Evolutionary conservation across 2,113 vertebrate genomes (phyloP).

Genomic region (Microcebus jonahi): DNA sequence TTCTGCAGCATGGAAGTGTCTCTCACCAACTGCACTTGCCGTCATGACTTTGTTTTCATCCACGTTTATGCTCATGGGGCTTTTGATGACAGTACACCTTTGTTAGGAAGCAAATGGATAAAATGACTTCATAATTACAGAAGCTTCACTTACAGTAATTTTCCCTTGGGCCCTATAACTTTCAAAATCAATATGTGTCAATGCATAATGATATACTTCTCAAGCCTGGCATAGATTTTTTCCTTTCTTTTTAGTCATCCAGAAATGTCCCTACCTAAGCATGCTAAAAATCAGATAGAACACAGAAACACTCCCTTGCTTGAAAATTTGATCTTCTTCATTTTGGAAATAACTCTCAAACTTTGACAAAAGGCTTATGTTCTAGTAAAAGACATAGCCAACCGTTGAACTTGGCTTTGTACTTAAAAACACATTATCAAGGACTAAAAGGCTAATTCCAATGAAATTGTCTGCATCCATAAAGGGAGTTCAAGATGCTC

Average conservation of each 20-base stretch:
- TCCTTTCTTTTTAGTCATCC: not conserved
- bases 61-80: not conserved
- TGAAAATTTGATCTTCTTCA: not conserved
- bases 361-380: not conserved
- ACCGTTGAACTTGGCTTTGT: not conserved
- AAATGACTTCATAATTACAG: not conserved
- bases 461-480: not conserved
- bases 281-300: not conserved
- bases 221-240: not conserved
- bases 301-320: not conserved
- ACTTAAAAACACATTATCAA: not conserved
- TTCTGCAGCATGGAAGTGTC: not conserved
- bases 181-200: not conserved
- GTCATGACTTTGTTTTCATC: not conserved
- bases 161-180: not conserved
- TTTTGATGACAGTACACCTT: not conserved
- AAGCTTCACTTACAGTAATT: not conserved
- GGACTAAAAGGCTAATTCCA: not conserved
- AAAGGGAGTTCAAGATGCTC: not conserved
- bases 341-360: slow-evolving; percentile 27
- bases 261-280: not conserved
- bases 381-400: not conserved
- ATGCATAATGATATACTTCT: not conserved
- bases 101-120: slow-evolving; percentile 3
- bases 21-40: not conserved